Conservation (phyloP, 2,888 invertebrate genomes). For the Sesia apiformis region DNA sequence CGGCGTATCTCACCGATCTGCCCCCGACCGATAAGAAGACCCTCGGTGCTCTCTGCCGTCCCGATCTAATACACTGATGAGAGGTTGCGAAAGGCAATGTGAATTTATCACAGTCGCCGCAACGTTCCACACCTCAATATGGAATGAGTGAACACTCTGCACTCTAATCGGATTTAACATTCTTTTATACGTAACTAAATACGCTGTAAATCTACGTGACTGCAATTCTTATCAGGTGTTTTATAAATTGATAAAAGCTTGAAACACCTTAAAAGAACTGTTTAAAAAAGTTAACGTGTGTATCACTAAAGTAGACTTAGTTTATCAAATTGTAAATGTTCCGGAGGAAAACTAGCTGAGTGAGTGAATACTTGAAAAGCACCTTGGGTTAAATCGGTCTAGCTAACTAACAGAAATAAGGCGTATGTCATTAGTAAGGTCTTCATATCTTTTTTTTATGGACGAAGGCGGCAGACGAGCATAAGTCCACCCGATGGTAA, state of each 20-base stretch:
- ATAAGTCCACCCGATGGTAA: too few species aligned
- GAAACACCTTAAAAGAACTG: too few species aligned
- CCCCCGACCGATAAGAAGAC: constrained; percentile 31
- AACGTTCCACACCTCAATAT: constrained; percentile 16
- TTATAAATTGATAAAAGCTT: background rate
- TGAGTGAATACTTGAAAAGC: too few species aligned
- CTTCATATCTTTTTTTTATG: too few species aligned
- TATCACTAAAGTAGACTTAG: too few species aligned
- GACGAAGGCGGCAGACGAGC: too few species aligned
- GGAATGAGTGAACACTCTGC: constrained; percentile 13
- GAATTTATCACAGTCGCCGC: constrained; percentile 9
- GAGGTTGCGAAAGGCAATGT: constrained; percentile 29
- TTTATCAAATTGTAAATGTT: too few species aligned
- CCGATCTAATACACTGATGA: constrained; percentile 35
- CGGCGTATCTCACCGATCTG: constrained; percentile 55
- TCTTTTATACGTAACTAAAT: constrained; percentile 23
- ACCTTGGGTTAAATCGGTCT: too few species aligned
- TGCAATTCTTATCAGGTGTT: background rate
- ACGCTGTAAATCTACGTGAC: background rate
- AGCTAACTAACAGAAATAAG: too few species aligned
- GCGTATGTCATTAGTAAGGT: too few species aligned
- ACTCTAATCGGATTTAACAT: constrained; percentile 23
- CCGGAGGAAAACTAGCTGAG: too few species aligned
- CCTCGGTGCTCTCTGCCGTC: background rate
- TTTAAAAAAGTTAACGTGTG: too few species aligned